These are phyloP conservation scores for Coleophora deauratella DNA, from an alignment of 2,888 invertebrate species.

Conservation along the genomic window DNA sequence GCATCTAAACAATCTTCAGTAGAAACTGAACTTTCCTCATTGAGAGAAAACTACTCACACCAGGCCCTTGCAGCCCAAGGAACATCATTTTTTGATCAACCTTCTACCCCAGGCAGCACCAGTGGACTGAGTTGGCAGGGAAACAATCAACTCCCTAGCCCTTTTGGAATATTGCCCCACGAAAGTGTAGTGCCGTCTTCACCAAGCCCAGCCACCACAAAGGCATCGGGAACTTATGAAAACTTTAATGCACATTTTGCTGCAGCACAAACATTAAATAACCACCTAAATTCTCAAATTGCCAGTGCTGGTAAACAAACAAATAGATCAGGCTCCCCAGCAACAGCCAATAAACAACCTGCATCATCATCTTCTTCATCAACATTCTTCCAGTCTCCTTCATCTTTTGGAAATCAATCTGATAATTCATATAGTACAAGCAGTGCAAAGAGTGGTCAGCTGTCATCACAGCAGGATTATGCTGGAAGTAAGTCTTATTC, in stretches of 20 bases:
- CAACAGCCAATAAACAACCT: constrained; percentile 69
- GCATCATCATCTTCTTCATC: constrained; percentile 69
- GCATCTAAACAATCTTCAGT: constrained; percentile 72
- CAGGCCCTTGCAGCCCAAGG: constrained; percentile 75
- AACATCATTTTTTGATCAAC: constrained; percentile 79
- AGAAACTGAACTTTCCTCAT: constrained; percentile 71
- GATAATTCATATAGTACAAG: constrained; percentile 72
- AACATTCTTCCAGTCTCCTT: constrained; percentile 78
- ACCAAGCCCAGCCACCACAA: constrained; percentile 75
- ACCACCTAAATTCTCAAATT: constrained; percentile 79
- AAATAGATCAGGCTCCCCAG: constrained; percentile 71
- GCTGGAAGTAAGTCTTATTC: constrained; percentile 75
- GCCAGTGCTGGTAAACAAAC: constrained; percentile 72
- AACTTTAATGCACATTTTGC: constrained; percentile 82
- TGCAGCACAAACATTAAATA: constrained; percentile 76
- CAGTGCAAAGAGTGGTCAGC: constrained; percentile 71
- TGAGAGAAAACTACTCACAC: constrained; percentile 76
- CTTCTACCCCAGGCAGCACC: constrained; percentile 65
- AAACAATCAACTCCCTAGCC: constrained; percentile 79
- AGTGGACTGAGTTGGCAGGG: constrained; percentile 82
- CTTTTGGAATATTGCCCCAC: constrained; percentile 85
- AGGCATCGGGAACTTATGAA: constrained; percentile 75
- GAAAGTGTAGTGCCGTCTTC: constrained; percentile 82
- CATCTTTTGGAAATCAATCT: constrained; percentile 74
- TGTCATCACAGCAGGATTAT: constrained; percentile 71